These are phyloP conservation scores for Clarias laeviceps DNA, from an alignment of 2,797 vertebrate genomes.

Conservation along the genomic window DNA sequence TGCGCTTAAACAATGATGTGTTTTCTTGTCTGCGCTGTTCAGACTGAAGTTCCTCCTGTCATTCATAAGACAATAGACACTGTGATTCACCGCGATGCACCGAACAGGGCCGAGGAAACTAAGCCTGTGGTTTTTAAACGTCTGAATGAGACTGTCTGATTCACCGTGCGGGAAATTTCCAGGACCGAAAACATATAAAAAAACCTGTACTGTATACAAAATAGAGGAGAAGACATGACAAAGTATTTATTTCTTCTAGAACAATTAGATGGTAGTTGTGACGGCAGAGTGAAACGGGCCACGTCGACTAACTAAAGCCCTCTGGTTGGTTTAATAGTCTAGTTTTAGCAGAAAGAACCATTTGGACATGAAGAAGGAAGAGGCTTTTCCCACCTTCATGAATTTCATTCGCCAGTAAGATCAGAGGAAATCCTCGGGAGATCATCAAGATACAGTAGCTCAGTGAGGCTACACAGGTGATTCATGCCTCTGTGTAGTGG, in stretches of 20 bases:
- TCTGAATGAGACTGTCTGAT: conserved; percentile 14
- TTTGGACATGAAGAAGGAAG: neutral
- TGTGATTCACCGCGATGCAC: conserved; percentile 4
- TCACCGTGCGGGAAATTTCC: conserved; percentile 19
- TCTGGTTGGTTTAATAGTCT: neutral
- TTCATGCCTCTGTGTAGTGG: no score
- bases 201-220: neutral
- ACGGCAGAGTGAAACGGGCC: neutral
- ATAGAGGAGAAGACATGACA: neutral
- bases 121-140: conserved; percentile 22
- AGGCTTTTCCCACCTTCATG: no score
- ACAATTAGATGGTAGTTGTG: neutral
- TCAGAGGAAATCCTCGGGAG: no score
- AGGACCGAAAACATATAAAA: neutral
- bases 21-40: neutral
- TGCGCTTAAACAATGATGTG: neutral
- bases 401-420: no score
- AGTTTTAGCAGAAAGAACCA: neutral
- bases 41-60: conserved; percentile 11
- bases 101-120: neutral
- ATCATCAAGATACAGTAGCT: no score
- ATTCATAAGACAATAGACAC: conserved; percentile 15
- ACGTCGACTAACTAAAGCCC: neutral
- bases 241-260: neutral
- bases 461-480: no score